Conservation (phyloP, 2,888 invertebrate species). For the Philopedon plagiatum region DNA sequence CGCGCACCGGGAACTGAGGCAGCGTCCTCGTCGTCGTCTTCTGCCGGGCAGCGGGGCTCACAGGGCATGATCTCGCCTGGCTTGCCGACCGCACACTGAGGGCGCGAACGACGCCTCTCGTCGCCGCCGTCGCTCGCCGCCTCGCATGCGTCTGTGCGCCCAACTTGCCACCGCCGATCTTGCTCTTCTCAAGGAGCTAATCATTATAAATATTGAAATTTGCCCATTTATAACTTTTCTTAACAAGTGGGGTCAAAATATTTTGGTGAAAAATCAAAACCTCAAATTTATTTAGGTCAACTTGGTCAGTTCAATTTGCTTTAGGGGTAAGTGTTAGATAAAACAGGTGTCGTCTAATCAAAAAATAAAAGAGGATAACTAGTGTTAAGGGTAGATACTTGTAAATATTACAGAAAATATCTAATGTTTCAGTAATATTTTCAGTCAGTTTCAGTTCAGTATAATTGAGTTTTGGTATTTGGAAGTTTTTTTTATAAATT, state of each 20-base stretch:
- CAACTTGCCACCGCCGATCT: conserved; percentile 35
- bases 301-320: too few species aligned
- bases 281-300: background rate
- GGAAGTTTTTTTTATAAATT: too few species aligned
- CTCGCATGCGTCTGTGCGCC: conserved; percentile 63
- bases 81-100: conserved; percentile 68
- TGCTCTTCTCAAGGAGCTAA: conserved; percentile 41
- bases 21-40: conserved; percentile 62
- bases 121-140: conserved; percentile 34
- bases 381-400: too few species aligned
- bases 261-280: background rate
- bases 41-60: conserved; percentile 65
- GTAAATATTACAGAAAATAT: too few species aligned
- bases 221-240: background rate
- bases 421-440: too few species aligned
- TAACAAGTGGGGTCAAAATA: background rate
- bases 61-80: conserved; percentile 68
- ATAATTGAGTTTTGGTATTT: too few species aligned
- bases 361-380: too few species aligned
- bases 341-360: too few species aligned
- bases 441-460: too few species aligned
- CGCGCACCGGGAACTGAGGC: conserved; percentile 40
- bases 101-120: conserved; percentile 63
- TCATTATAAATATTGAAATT: conserved; percentile 34
- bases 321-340: too few species aligned